Conservation (phyloP, 2,888 invertebrate species). For the Crocallis elinguaria region DNA sequence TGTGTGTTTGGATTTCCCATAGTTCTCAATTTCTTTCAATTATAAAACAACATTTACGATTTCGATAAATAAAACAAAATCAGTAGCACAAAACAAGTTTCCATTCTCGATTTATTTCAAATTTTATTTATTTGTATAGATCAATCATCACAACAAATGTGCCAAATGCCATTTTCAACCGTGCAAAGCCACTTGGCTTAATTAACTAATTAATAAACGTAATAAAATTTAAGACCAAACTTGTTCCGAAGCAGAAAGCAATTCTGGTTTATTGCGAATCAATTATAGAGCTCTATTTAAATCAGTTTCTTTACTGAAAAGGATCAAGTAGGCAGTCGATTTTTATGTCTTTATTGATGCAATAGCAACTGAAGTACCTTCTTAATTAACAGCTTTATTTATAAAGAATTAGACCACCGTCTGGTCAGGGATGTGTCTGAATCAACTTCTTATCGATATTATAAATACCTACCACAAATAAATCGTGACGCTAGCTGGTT, state of each 20-base stretch:
- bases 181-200: constrained; percentile 24
- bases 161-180: constrained; percentile 16
- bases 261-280: constrained; percentile 60
- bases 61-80: constrained; percentile 6
- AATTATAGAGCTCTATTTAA: constrained; percentile 58
- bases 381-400: constrained; percentile 80
- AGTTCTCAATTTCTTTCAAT: too few relatives aligned
- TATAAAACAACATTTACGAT: too few relatives aligned
- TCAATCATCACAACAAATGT: constrained; percentile 23
- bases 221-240: constrained; percentile 37
- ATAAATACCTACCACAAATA: background rate
- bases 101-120: constrained; percentile 1
- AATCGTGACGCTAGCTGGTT: too few relatives aligned
- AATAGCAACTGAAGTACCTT: constrained; percentile 70
- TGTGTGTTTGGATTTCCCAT: too few relatives aligned
- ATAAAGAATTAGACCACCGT: constrained; percentile 79
- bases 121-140: too few relatives aligned
- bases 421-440: constrained; percentile 34
- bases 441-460: background rate
- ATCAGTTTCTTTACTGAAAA: constrained; percentile 48
- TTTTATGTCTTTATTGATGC: constrained; percentile 74
- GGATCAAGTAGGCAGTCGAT: constrained; percentile 74
- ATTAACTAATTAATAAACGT: constrained; percentile 34
- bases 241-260: constrained; percentile 42
- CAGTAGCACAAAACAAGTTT: constrained; percentile 17